A percentile compares a stretch with the other conserved stretches of the same genome.
Evolutionary conservation across 2,888 invertebrate species (phyloP).

Genomic region (Calameuta filiformis): DNA sequence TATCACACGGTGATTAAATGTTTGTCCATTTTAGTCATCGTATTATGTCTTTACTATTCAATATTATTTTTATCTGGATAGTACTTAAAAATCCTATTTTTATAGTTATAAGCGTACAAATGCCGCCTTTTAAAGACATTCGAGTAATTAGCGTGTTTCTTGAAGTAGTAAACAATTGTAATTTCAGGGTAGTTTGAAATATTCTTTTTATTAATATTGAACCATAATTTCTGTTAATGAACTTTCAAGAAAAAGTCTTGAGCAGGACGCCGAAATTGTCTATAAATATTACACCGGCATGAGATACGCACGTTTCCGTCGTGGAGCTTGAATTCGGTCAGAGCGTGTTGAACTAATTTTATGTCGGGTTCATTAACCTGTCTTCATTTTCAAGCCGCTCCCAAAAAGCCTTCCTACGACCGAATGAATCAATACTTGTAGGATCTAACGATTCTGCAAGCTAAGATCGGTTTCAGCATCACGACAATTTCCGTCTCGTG

Average conservation of each 20-base stretch:
- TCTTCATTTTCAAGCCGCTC: conserved; percentile 23
- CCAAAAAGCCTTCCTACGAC: not conserved
- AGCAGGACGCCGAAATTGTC: conserved; percentile 8
- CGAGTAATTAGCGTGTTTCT: too few relatives aligned
- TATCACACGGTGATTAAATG: not conserved
- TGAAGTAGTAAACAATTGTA: too few relatives aligned
- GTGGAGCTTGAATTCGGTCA: conserved; percentile 53
- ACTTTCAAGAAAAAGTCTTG: not conserved
- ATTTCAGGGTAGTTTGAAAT: not conserved
- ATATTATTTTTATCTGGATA: not conserved
- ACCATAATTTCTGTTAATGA: not conserved
- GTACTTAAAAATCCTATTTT: not conserved
- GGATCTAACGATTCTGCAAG: not conserved
- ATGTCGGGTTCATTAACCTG: conserved; percentile 58
- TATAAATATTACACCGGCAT: conserved; percentile 55
- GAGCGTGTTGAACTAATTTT: conserved; percentile 56
- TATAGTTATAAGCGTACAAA: not conserved
- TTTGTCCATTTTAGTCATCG: not conserved
- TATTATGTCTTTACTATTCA: not conserved
- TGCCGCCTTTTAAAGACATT: not conserved
- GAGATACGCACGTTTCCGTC: conserved; percentile 47
- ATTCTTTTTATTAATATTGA: not conserved
- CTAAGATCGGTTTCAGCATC: not conserved
- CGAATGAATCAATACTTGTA: not conserved
- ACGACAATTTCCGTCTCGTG: not conserved